Base-by-base conservation (phyloP, 2,797 vertebrate species). In the Knipowitschia caucasica region DNA sequence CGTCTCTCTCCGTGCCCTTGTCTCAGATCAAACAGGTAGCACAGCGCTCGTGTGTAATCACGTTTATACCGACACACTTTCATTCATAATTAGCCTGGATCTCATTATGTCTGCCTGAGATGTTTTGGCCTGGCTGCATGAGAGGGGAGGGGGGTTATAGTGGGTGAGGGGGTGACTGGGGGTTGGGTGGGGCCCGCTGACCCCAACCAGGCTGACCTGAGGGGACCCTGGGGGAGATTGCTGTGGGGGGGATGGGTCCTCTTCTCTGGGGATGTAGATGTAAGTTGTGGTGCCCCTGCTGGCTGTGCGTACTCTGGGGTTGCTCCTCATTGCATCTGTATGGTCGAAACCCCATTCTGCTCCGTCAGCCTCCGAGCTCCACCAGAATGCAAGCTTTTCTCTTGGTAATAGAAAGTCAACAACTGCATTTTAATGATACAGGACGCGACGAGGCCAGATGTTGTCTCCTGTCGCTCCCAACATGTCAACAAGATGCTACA, bases 101-200 rank as follows among this genome's bases (percentile, higher is more conserved):
- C 79, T 81, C 82, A 85, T 84, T 86, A 78, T 77, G 79, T 76
- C 77, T 78, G 77, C 77, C 64, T 73, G 59, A 64, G 65, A 71
- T 82, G 53, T 59, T 64, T 49, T 62, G 51, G 47, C 59, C 75
- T 59, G 66, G 50, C 42, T 63, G n/a, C n/a, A n/a, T n/a, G n/a
- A n/a, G n/a, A n/a, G n/a, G n/a, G n/a, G n/a, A n/a, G n/a, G n/a
- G n/a, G n/a, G n/a, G n/a, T n/a, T n/a, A n/a, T n/a, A n/a, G n/a
- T 59, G 52, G 53, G 23, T 17, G 46, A 34, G 35, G 39, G 36
- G 26, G 62, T 24, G 61, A 59, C 42, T 33, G 29, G 53, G 62
- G 62, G 31, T 23, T 45, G 69, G 75, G 68, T 25, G 62, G 56
- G 60, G 68, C 44, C 60, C 27, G 39, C 55, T 82, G 72, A 84